Percentiles rank a stretch among this genome's conserved stretches.
These are phyloP conservation scores for Pseudomyrmex cubaensis DNA, from an alignment of 1,140 invertebrate species.

Conservation along the genomic window DNA sequence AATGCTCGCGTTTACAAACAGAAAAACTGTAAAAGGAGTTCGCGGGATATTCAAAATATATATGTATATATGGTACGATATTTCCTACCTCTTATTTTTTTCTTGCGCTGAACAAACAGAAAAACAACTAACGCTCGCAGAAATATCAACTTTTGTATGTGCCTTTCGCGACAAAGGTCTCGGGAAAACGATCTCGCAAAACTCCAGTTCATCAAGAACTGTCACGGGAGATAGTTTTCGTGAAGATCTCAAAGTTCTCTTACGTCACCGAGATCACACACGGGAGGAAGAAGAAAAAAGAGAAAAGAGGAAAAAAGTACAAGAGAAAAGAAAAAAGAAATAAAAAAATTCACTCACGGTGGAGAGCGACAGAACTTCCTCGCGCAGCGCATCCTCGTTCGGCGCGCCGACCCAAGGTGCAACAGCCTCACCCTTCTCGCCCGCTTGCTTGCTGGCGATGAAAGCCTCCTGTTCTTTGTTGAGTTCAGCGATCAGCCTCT, in stretches of 20 bases:
- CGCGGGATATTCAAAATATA: no score
- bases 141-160: no score
- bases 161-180: no score
- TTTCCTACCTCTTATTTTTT: no score
- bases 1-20: no score
- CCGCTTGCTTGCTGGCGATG: slow-evolving; percentile 93
- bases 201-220: background rate
- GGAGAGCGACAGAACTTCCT: slow-evolving; percentile 97
- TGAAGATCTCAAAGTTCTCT: background rate
- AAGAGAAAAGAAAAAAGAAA: slow-evolving; percentile 30
- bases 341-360: slow-evolving; percentile 87
- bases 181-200: no score
- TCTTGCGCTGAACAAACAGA: no score
- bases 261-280: background rate
- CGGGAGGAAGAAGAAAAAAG: no score
- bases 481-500: slow-evolving; percentile 98
- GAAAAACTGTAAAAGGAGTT: no score
- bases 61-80: no score
- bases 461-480: slow-evolving; percentile 98
- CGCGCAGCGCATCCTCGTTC: slow-evolving; percentile 95
- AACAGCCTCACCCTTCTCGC: slow-evolving; percentile 90
- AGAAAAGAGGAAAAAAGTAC: background rate
- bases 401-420: slow-evolving; percentile 96
- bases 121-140: no score
- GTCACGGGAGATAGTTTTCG: background rate